Base-by-base conservation (phyloP, 2,888 invertebrate species). In the Epinotia brunnichana region DNA sequence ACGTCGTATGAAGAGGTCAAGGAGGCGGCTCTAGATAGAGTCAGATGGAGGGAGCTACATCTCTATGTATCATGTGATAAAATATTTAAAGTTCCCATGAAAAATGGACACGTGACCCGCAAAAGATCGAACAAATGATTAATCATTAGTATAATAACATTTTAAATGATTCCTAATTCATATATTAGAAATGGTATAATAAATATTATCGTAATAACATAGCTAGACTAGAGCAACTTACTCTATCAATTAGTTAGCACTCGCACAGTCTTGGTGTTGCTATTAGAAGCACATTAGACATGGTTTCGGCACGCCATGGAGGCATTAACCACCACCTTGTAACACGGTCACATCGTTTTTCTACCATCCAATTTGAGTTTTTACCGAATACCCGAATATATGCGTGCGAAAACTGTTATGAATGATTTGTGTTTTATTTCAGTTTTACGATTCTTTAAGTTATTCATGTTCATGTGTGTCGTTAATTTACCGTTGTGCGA, bases 341-440 rank as follows among this genome's bases (percentile, higher is more conserved):
- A 92, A 92, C 92, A 91, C 92, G 92, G 92, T 92, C 90, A 92
- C 90, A 86, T 87, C 84, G 82, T 88, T 90, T 90, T 85, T 87
- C 82, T 82, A 81, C 85, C 86, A 87, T 87, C 91, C 88, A 91
- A 91, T 90, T 90, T 89, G 79, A 78, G 80, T 86, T 87, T 88
- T 87, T 86, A 87, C 87, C 84, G 83, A 84, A 85, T 82, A 85
- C 74, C 71, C 75, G 81, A 83, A 79, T 83, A 86, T 82, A 84
- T 83, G 84, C 87, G 86, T 88, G 89, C 87, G 87, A 90, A 90
- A 85, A 85, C 82, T 80, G 79, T 81, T 80, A 82, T 80, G 76
- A 81, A 82, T 80, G 77, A 77, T 83, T 82, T 81, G 74, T 82
- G 80, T 80, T 81, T 76, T 64, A 77, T 82, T 83, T 83, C 80